Percentiles rank a stretch among this genome's conserved stretches.
Evolutionary conservation across 2,888 invertebrate genomes (phyloP).

Genomic region (Sipha maydis): DNA sequence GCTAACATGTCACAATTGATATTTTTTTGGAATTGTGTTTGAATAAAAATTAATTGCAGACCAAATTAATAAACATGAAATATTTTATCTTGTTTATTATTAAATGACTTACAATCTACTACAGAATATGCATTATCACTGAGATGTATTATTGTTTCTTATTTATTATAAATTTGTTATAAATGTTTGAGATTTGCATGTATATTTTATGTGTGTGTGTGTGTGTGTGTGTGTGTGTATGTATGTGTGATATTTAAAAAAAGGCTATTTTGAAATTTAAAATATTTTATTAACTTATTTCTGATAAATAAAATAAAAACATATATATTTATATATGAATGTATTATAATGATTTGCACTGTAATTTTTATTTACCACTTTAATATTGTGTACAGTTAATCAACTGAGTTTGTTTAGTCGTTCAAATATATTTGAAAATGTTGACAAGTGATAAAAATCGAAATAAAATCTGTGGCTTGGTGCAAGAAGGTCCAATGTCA

Average conservation of each 20-base stretch:
- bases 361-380: neutral
- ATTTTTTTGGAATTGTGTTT: too few species aligned
- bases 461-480: too few species aligned
- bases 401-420: too few species aligned
- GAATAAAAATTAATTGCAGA: too few species aligned
- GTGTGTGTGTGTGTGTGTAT: neutral
- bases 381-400: too few species aligned
- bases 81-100: too few species aligned
- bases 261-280: constrained; percentile 27
- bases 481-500: too few species aligned
- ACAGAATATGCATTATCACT: neutral
- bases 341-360: neutral
- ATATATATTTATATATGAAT: constrained; percentile 29
- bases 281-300: constrained; percentile 51
- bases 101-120: neutral
- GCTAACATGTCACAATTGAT: too few species aligned
- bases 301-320: constrained; percentile 31
- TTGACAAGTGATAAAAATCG: too few species aligned
- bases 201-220: neutral
- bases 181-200: neutral
- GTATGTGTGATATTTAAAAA: neutral
- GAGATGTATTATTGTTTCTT: neutral
- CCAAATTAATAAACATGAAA: too few species aligned
- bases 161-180: constrained; percentile 33
- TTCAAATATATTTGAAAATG: too few species aligned